A percentile compares a stretch with the other conserved stretches of the same genome.
phyloP scores from a whole-genome alignment of 2,113 vertebrate species.

The Electrona antarctica region DNA sequence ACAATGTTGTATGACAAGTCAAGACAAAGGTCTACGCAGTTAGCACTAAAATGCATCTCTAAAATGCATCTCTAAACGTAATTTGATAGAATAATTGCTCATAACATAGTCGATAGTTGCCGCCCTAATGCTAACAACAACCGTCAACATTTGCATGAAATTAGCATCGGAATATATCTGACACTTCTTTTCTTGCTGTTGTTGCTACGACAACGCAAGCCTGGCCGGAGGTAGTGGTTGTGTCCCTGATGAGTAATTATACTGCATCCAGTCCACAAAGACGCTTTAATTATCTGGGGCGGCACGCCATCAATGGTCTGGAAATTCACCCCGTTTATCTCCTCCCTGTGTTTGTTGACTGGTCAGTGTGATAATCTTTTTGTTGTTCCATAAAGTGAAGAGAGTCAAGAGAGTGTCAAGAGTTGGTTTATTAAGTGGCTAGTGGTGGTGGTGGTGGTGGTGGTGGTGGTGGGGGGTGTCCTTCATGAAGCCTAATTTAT shows the following conservation, averaged over 20 bases:
- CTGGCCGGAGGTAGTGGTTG: conserved; percentile 33
- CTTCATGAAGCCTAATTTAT: too few relatives aligned
- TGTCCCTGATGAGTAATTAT: conserved; percentile 64
- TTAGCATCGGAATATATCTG: conserved; percentile 38
- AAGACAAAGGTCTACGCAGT: too few relatives aligned
- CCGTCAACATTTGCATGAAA: conserved; percentile 44
- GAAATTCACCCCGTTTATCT: conserved; percentile 54
- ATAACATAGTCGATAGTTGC: too few relatives aligned
- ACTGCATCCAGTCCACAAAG: conserved; percentile 55
- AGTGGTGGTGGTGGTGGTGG: too few relatives aligned
- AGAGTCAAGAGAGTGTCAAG: conserved; percentile 2
- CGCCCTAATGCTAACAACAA: conserved; percentile 19
- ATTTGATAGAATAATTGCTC: too few relatives aligned
- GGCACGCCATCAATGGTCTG: conserved; percentile 46
- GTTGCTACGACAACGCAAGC: conserved; percentile 50
- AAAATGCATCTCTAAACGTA: too few relatives aligned
- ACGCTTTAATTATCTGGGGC: conserved; percentile 61
- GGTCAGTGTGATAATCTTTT: conserved; percentile 38
- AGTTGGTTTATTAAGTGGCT: too few relatives aligned
- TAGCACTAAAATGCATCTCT: too few relatives aligned
- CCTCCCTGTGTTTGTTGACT: conserved; percentile 26
- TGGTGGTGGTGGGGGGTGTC: too few relatives aligned
- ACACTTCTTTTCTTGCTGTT: conserved; percentile 36
- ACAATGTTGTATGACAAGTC: too few relatives aligned
- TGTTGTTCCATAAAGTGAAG: conserved; percentile 26